Base-by-base conservation (phyloP, 1,140 invertebrate species). In the Pseudomyrmex flavicornis region DNA sequence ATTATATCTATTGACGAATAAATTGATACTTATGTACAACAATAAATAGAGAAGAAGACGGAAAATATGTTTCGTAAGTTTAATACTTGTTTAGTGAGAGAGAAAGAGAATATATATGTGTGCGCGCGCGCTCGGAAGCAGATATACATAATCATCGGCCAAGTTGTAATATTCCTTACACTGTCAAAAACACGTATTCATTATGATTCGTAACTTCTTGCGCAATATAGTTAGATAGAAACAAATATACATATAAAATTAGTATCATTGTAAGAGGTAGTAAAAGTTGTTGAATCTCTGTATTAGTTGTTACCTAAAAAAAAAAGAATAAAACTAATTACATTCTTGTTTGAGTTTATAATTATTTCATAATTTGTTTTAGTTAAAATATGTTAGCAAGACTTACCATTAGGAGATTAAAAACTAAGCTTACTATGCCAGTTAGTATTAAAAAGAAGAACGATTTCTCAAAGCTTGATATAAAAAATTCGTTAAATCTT, bases 201-300 rank as follows among this genome's bases (percentile, higher is more conserved):
- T 79, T 79, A 8, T 58, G 52, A 69, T 79, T 15, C 7, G 52
- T 69, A 70, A 79, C 8, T 58, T 79, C 44, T 9, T 79, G 76
- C 13, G 63, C 76, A 2, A 0, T 26, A 79, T 79, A 48, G 5
- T 79, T 79, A 0, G 65, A 58, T 17, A 79, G 3, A 48, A 69
- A 79, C 20, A 79, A 2, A 3, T 70, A 79, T 4, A 48, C 0
- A 10, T 69, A 58, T 0, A 59, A 35, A 1, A 13, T 48, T 15
- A n/a, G 9, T 59, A 70, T 0, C 2, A 17, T 13, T 35, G 2
- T 2, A 26, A 70, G 0, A 48, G 15, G 7, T 79, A 59, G 2
- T 5, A 58, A 5, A 79, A 69, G 5, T 48, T 79, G 35, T 0
- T 22, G 52, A 50, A 59, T 35, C 3, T 79, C 46, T 48, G 10